Conservation (phyloP, 1,140 invertebrate genomes). For the Drosophila funebris region DNA sequence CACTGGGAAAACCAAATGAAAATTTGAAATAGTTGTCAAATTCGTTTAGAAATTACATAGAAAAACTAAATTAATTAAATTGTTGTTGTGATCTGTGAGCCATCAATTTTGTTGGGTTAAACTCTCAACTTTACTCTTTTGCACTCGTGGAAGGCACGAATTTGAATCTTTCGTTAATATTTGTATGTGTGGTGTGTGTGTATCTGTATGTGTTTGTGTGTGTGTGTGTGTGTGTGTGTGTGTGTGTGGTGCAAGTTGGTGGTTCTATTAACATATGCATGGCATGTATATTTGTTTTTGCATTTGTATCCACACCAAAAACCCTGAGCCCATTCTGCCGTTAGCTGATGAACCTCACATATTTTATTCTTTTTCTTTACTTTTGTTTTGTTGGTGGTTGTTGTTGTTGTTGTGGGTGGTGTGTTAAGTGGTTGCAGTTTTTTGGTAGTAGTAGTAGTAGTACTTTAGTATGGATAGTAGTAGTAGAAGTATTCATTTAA, state of each 20-base stretch:
- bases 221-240: constrained; percentile 22
- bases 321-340: constrained; percentile 37
- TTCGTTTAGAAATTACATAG: constrained; percentile 19
- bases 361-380: constrained; percentile 5
- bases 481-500: constrained; percentile 49
- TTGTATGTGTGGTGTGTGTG: constrained; percentile 2
- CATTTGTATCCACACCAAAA: constrained; percentile 39
- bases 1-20: constrained; percentile 6
- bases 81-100: background rate
- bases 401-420: constrained; percentile 37
- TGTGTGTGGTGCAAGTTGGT: constrained; percentile 21
- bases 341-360: constrained; percentile 33
- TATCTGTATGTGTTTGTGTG: constrained; percentile 14
- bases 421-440: constrained; percentile 42
- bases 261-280: constrained; percentile 39
- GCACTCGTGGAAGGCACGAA: constrained; percentile 53
- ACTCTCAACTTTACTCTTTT: constrained; percentile 1
- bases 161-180: constrained; percentile 5
- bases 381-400: constrained; percentile 22
- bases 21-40: constrained; percentile 24
- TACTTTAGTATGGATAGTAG: constrained; percentile 47
- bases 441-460: constrained; percentile 46
- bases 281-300: constrained; percentile 21
- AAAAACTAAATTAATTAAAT: constrained; percentile 11
- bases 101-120: background rate